phyloP scores from a whole-genome alignment of 2,888 invertebrate genomes.

The Tromatobia lineatoria region DNA sequence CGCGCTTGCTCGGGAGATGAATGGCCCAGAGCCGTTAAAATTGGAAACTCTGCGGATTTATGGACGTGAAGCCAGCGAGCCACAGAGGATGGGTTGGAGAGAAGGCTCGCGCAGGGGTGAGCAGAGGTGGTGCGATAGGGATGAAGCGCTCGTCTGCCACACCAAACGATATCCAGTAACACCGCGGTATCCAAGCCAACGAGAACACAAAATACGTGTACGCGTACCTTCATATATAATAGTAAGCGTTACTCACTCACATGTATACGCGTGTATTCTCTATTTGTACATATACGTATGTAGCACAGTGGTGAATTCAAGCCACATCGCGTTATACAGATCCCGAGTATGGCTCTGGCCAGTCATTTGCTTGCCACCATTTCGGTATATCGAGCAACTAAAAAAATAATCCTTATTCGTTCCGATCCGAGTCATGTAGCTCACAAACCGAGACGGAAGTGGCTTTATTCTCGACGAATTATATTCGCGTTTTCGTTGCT shows the following conservation, averaged over 20 bases:
- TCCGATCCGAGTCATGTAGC: neutral
- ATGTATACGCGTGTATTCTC: neutral
- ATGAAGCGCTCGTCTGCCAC: constrained; percentile 54
- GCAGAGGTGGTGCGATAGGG: constrained; percentile 62
- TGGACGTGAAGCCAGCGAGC: constrained; percentile 69
- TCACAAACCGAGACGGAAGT: constrained; percentile 44
- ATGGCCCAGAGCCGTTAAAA: constrained; percentile 75
- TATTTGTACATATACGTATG: neutral
- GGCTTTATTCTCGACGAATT: constrained; percentile 49
- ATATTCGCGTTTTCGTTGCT: constrained; percentile 22
- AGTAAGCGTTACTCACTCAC: constrained; percentile 23
- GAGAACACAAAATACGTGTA: constrained; percentile 26
- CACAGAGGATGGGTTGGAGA: constrained; percentile 52
- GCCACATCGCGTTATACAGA: neutral
- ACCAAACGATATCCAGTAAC: constrained; percentile 59
- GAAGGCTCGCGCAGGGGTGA: constrained; percentile 27
- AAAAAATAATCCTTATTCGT: constrained; percentile 14
- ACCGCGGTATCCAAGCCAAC: constrained; percentile 31
- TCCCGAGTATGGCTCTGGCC: neutral
- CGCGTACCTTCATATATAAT: constrained; percentile 47
- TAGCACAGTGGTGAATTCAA: neutral
- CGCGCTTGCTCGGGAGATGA: constrained; percentile 70
- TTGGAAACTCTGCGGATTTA: constrained; percentile 76
- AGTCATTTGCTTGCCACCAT: constrained; percentile 2
- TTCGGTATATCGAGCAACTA: constrained; percentile 13